Evolutionary conservation across 2,888 invertebrate genomes (phyloP).

Genomic region (Bembecia ichneumoniformis): DNA sequence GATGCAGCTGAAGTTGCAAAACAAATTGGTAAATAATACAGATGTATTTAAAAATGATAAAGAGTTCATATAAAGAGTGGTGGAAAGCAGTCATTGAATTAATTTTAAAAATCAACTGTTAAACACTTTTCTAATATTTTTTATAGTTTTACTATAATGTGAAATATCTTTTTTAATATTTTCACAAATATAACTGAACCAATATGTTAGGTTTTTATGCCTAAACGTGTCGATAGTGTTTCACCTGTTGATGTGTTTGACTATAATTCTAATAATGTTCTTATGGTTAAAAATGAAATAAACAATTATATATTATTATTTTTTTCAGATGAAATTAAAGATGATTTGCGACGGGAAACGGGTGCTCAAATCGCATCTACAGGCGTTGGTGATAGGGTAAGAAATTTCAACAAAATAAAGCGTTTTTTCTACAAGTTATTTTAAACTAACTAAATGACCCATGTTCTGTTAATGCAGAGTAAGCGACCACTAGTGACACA

Average conservation of each 20-base stretch:
- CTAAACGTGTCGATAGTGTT: too few relatives aligned
- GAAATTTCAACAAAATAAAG: slow-evolving; percentile 11
- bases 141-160: background rate
- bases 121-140: background rate
- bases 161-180: too few relatives aligned
- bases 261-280: background rate
- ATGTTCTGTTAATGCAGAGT: slow-evolving; percentile 29
- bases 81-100: background rate
- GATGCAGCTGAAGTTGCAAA: slow-evolving; percentile 78
- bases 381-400: slow-evolving; percentile 87
- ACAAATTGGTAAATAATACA: slow-evolving; percentile 69
- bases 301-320: background rate
- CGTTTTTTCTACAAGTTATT: background rate
- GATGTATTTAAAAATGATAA: background rate
- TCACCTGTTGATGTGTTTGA: background rate
- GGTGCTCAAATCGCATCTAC: slow-evolving; percentile 80
- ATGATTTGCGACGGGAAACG: slow-evolving; percentile 75
- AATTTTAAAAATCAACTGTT: background rate
- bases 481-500: slow-evolving; percentile 50
- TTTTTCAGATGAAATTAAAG: slow-evolving; percentile 72
- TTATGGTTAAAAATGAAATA: background rate
- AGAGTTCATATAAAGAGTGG: background rate
- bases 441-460: slow-evolving; percentile 2
- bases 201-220: too few relatives aligned
- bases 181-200: background rate